Percentiles rank a stretch among this genome's conserved stretches.
These are phyloP conservation scores for Anabacerthia variegaticeps DNA, from an alignment of 2,797 vertebrate species.

Conservation along the genomic window DNA sequence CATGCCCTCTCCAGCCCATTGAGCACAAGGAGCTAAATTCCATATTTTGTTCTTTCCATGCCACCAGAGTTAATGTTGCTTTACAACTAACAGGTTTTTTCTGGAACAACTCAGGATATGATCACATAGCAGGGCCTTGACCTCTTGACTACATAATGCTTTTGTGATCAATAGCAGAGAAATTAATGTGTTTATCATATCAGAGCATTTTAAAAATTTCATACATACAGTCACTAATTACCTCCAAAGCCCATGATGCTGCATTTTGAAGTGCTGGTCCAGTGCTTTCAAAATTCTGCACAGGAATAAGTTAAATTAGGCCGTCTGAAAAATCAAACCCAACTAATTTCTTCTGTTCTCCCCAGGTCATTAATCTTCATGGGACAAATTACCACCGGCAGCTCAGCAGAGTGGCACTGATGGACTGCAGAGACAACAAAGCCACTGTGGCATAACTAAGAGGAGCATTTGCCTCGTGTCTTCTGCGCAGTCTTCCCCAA, in stretches of 20 bases:
- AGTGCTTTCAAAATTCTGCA: neutral
- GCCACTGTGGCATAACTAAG: neutral
- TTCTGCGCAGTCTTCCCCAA: neutral
- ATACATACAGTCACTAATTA: constrained; percentile 30
- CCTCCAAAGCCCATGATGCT: neutral
- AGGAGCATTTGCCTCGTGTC: neutral
- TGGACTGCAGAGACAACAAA: constrained; percentile 8
- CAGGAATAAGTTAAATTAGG: neutral
- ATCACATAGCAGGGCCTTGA: constrained; percentile 38
- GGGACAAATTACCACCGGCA: constrained; percentile 37
- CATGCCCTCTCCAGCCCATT: neutral
- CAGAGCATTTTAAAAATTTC: constrained; percentile 7
- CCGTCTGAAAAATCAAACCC: constrained; percentile 37
- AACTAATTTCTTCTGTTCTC: constrained; percentile 28
- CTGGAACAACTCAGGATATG: constrained; percentile 52
- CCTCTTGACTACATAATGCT: constrained; percentile 61
- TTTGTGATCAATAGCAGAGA: constrained; percentile 68
- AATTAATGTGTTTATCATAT: constrained; percentile 64
- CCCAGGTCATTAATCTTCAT: constrained; percentile 50
- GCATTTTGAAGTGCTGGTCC: neutral
- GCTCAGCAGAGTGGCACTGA: constrained; percentile 29
- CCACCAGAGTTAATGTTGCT: constrained; percentile 5
- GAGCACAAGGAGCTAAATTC: neutral
- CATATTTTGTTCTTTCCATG: neutral
- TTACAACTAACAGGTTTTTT: constrained; percentile 10